Percentiles rank a stretch among this genome's conserved stretches.
Conservation (phyloP, 2,797 vertebrate genomes). For the Rhincodon typus region DNA sequence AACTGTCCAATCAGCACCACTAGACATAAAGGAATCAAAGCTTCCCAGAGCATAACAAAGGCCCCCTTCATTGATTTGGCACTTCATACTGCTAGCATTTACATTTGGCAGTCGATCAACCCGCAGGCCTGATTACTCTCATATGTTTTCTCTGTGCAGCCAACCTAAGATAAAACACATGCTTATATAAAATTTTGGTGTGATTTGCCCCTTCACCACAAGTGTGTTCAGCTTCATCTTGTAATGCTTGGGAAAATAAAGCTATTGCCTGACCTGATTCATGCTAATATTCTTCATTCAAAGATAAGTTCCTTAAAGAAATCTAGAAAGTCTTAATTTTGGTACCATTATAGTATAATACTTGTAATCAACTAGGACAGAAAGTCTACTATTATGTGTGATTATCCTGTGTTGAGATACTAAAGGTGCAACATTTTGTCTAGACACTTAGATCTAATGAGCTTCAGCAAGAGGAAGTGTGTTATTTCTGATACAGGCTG, state of each 20-base stretch:
- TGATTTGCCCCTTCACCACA: background rate
- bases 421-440: background rate
- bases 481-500: background rate
- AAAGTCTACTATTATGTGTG: constrained; percentile 22
- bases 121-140: background rate
- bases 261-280: background rate
- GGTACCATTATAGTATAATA: constrained; percentile 3
- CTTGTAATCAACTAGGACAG: background rate
- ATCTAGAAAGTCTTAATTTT: background rate
- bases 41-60: too few relatives aligned
- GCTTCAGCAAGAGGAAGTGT: background rate
- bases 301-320: background rate
- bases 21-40: background rate
- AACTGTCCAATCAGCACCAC: background rate
- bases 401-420: constrained; percentile 13
- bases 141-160: background rate
- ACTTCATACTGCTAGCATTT: background rate
- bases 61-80: background rate
- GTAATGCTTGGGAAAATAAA: background rate
- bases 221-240: background rate
- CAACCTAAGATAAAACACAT: background rate
- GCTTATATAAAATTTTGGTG: too few relatives aligned
- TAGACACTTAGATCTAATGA: constrained; percentile 30
- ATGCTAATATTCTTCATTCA: background rate
- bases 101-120: background rate